Evolutionary conservation across 2,888 invertebrate genomes (phyloP), one percentile per base, ranked within the genome.

Genomic region (Elaeidobius kamerunicus): DNA sequence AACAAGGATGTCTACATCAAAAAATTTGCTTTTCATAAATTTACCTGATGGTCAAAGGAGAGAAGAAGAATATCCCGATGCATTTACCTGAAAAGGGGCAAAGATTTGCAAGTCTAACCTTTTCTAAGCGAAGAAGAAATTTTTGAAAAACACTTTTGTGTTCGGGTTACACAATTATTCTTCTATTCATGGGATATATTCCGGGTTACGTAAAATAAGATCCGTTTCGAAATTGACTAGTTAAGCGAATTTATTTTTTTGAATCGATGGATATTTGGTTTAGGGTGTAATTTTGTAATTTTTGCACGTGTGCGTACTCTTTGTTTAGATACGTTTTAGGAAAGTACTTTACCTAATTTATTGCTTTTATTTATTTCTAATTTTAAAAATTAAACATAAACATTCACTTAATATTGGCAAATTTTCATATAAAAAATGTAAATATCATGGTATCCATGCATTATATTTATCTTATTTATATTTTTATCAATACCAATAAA

Each of bases 21-120:
- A 50, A 32, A 30, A 15, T 45, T 43, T 40, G 48, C 40, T 54
- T 54, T 54, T 50, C 44, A 54, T 23, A 49, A 16, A 52, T 54
- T 54, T 54, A 54, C 54, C 54, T 54, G 54, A 54, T 41, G 47
- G 45, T 49, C 44, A 50, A 40, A 48, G 40, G 19, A 32, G 48
- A 53, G 35, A 53, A 43, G 28, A 17, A 30, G 15, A 42, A 30
- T 7, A 2, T 7, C 35, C 47, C 43, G 48, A 48, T 47, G 39
- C 45, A 35, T 47, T 48, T 56, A 56, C 56, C 56, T 56, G 56
- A 39, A 52, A 56, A 56, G 53, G 53, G 52, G 54, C 52, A 53
- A 45, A 52, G 57, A 62, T 62, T 63, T 62, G 61, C 63, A 63
- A 63, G 60, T 63, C 57, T 63, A 63, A 59, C 61, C 61, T 61